Evolutionary conservation across 2,113 vertebrate species (phyloP), one percentile per base, ranked within the genome.

Genomic region (Lycocorax pyrrhopterus): DNA sequence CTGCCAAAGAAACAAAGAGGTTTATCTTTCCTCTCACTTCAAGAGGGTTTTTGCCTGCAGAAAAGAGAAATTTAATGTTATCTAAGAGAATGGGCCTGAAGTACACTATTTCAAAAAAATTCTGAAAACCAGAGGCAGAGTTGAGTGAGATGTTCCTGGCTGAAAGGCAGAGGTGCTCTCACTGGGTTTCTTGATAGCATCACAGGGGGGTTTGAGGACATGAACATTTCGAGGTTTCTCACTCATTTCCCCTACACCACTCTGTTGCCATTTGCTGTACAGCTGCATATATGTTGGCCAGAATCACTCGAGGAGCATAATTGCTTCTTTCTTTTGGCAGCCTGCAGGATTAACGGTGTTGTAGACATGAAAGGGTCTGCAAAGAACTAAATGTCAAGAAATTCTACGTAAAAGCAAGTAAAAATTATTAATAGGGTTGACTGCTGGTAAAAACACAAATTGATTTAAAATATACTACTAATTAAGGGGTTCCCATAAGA

Each of bases 381-480:
- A 84, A 74, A 92, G 63, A 74, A 51, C 23, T 55, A 74, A 80
- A 77, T 1, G 22, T 86, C 67, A 92, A 39, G 16, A 81, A 58
- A 89, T 53, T 39, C 80, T 90, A 81, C 21, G 43, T 33, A 74
- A 93, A 90, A 92, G 30, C 55, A 53, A 90, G 19, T 66, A 89
- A 95, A 94, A 89, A 41, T 30, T 84, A 87, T 84, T 82, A 76
- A 87, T 73, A 93, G 39, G 17, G 27, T 58, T 91, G 39, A 85
- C 71, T 67, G 46, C 39, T 2, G 6, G n/a, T 80, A 88, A 94
- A 90, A 91, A 29, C 10, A 77, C 3, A 79, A 85, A 80, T 22
- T 59, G 67, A 75, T 95, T 93, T 80, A 91, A 91, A 92, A 87
- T 93, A 77, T 49, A 51, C 35, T 63, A 35, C 55, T 88, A 85